Evolutionary conservation across 2,797 vertebrate genomes (phyloP), one percentile per base, ranked within the genome.

Genomic region (Nyctibius grandis): DNA sequence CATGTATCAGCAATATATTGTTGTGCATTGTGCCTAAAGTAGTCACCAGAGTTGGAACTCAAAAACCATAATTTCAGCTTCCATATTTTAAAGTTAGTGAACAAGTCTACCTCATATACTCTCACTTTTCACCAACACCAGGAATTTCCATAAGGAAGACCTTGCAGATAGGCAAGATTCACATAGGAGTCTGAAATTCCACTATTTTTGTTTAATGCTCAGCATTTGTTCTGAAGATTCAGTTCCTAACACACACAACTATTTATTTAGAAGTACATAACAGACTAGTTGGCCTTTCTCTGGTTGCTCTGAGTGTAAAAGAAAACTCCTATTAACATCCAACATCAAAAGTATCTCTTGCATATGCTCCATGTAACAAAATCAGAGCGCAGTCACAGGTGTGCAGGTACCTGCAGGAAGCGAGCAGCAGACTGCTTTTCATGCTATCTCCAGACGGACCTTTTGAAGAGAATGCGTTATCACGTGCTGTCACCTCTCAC

Each of bases 351-450:
- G 9, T 12, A 19, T 47, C n/a, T 48, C 59, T 42, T 51, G 29
- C 40, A 15, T 15, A 33, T 15, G 10, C 40, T 75, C 28, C 34
- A 9, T 13, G 33, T 14, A 17, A 67, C n/a, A 70, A 75, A 56
- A 65, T 21, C 40, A n/a, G 63, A 64, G 15, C 1, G 1, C 8
- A 28, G 44, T 25, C 50, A 50, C 19, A 8, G 0, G 0, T 16
- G 16, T 15, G 61, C 36, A 21, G 21, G 26, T 33, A 45, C 29
- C 38, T 5, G 23, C 51, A 73, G 65, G 48, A 57, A 69, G 33
- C 19, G 38, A 47, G 51, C 7, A 31, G 65, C 20, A 28, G n/a
- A 28, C 38, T 48, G 59, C 5, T 40, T 38, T 33, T 63, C 47
- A n/a, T 21, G n/a, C 12, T 25, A 9, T 15, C 45, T 57, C 29